Conservation (phyloP, 2,888 invertebrate genomes). For the Agriopis marginaria region DNA sequence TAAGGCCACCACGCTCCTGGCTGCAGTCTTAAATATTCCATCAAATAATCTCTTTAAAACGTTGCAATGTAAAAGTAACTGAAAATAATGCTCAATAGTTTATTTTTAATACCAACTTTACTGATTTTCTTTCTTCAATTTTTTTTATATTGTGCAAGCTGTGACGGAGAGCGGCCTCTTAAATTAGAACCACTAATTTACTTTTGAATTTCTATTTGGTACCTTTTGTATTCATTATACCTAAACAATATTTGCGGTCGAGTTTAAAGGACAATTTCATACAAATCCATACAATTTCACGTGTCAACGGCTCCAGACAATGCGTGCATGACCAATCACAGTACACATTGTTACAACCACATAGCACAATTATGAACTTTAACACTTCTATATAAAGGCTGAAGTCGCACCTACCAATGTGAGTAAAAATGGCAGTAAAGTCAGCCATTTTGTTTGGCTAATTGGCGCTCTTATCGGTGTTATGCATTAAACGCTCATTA, state of each 20-base stretch:
- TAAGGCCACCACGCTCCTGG: too few relatives aligned
- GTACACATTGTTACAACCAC: slow-evolving; percentile 53
- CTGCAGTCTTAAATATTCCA: too few relatives aligned
- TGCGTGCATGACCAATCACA: slow-evolving; percentile 59
- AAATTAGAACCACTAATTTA: not conserved
- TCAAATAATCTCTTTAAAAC: too few relatives aligned
- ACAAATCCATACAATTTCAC: slow-evolving; percentile 56
- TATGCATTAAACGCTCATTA: slow-evolving; percentile 75
- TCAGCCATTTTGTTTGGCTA: slow-evolving; percentile 71
- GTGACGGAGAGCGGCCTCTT: too few relatives aligned
- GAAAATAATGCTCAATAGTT: too few relatives aligned
- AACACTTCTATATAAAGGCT: slow-evolving; percentile 29
- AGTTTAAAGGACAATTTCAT: slow-evolving; percentile 48
- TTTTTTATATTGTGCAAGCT: too few relatives aligned
- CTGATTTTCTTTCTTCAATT: too few relatives aligned
- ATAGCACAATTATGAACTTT: slow-evolving; percentile 36
- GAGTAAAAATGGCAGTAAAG: slow-evolving; percentile 65
- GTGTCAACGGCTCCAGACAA: slow-evolving; percentile 61
- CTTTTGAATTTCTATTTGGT: not conserved
- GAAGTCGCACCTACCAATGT: slow-evolving; percentile 31
- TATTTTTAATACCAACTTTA: too few relatives aligned
- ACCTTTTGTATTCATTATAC: too few relatives aligned
- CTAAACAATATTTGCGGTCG: slow-evolving; percentile 33
- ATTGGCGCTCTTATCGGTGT: slow-evolving; percentile 77
- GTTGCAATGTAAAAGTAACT: too few relatives aligned